These are phyloP conservation scores for Anableps anableps DNA, from an alignment of 2,797 vertebrate species.

Conservation along the genomic window DNA sequence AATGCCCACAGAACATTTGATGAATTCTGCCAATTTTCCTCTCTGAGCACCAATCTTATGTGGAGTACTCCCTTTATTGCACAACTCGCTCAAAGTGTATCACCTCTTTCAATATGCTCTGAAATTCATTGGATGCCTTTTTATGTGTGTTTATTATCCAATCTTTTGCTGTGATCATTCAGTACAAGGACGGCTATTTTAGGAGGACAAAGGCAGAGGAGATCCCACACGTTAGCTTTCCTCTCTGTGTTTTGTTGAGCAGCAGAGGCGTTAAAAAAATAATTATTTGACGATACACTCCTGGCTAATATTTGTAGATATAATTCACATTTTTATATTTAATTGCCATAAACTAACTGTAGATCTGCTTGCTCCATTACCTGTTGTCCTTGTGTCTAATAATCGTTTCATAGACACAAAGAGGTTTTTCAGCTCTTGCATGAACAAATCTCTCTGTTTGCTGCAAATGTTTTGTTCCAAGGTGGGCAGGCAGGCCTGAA, in stretches of 20 bases:
- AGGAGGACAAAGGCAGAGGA: slow-evolving; percentile 42
- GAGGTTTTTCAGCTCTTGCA: background rate
- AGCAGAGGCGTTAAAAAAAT: background rate
- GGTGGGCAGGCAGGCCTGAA: background rate
- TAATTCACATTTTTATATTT: background rate
- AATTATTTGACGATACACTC: slow-evolving; percentile 1
- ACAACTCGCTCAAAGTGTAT: slow-evolving; percentile 53
- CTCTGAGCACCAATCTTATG: slow-evolving; percentile 64
- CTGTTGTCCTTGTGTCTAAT: background rate
- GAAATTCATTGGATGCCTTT: slow-evolving; percentile 52
- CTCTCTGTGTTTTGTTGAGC: background rate
- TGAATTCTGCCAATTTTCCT: slow-evolving; percentile 78
- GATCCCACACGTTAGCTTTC: background rate
- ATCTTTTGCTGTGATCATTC: slow-evolving; percentile 38
- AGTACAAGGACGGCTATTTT: slow-evolving; percentile 39
- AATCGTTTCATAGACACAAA: background rate
- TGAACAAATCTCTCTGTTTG: background rate
- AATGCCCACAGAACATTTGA: slow-evolving; percentile 70
- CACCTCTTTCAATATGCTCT: slow-evolving; percentile 49
- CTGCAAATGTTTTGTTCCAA: background rate
- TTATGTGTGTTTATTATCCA: slow-evolving; percentile 61
- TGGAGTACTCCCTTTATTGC: slow-evolving; percentile 65
- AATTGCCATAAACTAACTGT: background rate
- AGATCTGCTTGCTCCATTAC: background rate
- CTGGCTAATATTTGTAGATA: background rate